phyloP scores from a whole-genome alignment of 2,888 invertebrate genomes.

The Lamellibrachia columna region DNA sequence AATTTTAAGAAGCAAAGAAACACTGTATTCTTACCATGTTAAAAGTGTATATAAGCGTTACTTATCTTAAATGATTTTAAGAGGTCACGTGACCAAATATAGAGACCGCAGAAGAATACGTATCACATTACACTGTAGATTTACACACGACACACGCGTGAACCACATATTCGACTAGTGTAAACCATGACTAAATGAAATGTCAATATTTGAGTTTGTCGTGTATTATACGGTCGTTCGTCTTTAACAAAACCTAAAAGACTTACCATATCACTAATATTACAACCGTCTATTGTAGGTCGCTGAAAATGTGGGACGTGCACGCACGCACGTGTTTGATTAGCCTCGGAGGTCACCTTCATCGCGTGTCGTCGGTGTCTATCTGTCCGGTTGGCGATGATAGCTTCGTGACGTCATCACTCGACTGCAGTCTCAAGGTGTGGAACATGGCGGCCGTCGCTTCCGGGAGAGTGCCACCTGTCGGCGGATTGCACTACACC shows the following conservation, averaged over 20 bases:
- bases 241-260: background rate
- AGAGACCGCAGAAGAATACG: no score
- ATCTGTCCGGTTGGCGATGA: constrained; percentile 25
- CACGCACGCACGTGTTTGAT: constrained; percentile 19
- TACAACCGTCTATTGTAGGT: background rate
- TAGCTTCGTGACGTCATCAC: constrained; percentile 34
- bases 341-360: constrained; percentile 35
- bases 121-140: no score
- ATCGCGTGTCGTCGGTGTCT: constrained; percentile 32
- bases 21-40: no score
- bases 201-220: background rate
- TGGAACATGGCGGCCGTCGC: constrained; percentile 34
- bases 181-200: no score
- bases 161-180: no score
- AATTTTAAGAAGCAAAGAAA: background rate
- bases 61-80: no score
- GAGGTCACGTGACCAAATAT: no score
- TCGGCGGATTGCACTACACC: constrained; percentile 32
- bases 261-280: background rate
- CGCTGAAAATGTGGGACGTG: constrained; percentile 33
- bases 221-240: background rate
- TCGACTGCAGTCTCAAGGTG: constrained; percentile 34
- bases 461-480: constrained; percentile 30
- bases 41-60: no score
- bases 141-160: no score